Conservation (phyloP, 1,140 invertebrate species). For the Drosophila busckii region DNA sequence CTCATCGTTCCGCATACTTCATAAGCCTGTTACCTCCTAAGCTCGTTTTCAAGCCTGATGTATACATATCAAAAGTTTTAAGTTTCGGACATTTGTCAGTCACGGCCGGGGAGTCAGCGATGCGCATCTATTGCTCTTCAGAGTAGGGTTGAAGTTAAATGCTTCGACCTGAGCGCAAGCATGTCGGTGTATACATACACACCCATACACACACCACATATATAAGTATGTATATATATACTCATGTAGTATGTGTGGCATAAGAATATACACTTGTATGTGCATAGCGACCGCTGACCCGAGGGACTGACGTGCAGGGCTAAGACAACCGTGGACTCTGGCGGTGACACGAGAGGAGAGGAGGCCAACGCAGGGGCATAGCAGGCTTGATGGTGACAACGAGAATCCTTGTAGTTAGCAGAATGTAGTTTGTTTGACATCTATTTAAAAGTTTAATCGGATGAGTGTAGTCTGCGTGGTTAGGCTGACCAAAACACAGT, state of each 20-base stretch:
- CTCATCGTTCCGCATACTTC: background rate
- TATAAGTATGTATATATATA: conserved; percentile 16
- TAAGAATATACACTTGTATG: background rate
- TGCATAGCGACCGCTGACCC: conserved; percentile 16
- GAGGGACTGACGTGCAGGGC: conserved; percentile 35
- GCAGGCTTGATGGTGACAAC: conserved; percentile 32
- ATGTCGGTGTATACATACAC: conserved; percentile 7
- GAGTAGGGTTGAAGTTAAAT: conserved; percentile 35
- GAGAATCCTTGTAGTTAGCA: conserved; percentile 66
- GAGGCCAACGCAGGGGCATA: background rate
- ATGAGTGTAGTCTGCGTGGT: conserved; percentile 75
- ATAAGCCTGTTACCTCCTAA: conserved; percentile 14
- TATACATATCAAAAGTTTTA: conserved; percentile 65
- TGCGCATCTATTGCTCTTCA: conserved; percentile 1
- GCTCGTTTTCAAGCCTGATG: conserved; percentile 12
- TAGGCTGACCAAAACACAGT: conserved; percentile 73
- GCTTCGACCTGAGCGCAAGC: conserved; percentile 24
- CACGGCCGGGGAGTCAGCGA: conserved; percentile 36
- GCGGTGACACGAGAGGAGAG: conserved; percentile 8
- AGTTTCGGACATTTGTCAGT: conserved; percentile 73
- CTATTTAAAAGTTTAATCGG: conserved; percentile 77
- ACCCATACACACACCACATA: conserved; percentile 10
- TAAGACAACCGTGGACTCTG: conserved; percentile 51
- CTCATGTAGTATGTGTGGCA: background rate
- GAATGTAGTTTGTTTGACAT: conserved; percentile 76